Evolutionary conservation across 2,797 vertebrate species (phyloP).

Genomic region (Hypotaenidia okinawae): DNA sequence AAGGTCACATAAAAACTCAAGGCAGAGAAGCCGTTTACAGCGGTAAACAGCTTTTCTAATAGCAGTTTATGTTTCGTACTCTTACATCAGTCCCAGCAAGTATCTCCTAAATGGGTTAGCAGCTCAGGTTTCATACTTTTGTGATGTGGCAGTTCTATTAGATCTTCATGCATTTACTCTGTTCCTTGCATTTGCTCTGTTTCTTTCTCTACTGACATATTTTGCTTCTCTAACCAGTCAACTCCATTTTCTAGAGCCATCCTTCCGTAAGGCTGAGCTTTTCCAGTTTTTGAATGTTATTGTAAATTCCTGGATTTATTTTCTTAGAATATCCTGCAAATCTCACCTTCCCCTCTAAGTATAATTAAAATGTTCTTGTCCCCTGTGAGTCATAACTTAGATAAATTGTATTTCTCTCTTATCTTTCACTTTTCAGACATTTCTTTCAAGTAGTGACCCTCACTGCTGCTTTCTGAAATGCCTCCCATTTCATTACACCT

Average conservation of each 20-base stretch:
- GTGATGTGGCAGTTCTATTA: background rate
- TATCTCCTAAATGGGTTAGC: background rate
- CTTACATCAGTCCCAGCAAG: background rate
- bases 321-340: background rate
- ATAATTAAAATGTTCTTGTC: background rate
- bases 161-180: background rate
- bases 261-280: background rate
- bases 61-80: background rate
- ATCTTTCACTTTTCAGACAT: background rate
- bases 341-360: background rate
- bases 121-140: conserved; percentile 11
- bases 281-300: background rate
- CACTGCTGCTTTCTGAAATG: background rate
- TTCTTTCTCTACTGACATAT: background rate
- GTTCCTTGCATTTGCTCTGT: background rate
- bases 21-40: background rate
- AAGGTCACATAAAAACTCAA: background rate
- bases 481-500: background rate
- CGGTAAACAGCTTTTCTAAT: background rate
- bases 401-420: background rate
- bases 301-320: background rate
- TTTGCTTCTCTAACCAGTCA: background rate
- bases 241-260: background rate
- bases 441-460: background rate
- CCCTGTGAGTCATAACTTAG: background rate